Conservation (phyloP, 2,888 invertebrate species). For the Synanthedon andrenaeformis region DNA sequence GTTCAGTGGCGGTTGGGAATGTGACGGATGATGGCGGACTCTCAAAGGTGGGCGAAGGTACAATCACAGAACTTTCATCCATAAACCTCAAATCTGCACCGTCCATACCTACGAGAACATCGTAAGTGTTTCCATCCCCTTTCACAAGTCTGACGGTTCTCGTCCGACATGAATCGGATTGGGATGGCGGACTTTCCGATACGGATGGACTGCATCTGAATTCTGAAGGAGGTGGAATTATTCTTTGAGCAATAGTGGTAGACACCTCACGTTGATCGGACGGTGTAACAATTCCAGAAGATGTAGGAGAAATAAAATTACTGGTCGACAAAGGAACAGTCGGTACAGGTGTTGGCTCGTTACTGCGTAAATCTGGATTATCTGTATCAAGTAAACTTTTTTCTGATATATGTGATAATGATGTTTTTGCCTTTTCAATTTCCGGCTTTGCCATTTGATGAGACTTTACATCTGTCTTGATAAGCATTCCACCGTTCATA, state of each 20-base stretch:
- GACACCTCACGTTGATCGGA: slow-evolving; percentile 55
- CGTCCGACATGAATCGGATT: slow-evolving; percentile 65
- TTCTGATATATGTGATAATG: slow-evolving; percentile 74
- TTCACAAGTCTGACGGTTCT: slow-evolving; percentile 68
- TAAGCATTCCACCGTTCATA: slow-evolving; percentile 66
- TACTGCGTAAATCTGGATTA: slow-evolving; percentile 52
- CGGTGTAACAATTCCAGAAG: slow-evolving; percentile 54
- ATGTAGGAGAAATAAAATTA: slow-evolving; percentile 47
- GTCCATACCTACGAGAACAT: slow-evolving; percentile 82
- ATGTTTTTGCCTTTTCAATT: slow-evolving; percentile 45
- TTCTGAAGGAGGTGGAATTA: slow-evolving; percentile 80
- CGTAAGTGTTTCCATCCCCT: slow-evolving; percentile 75
- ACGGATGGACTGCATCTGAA: slow-evolving; percentile 77
- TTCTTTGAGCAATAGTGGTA: slow-evolving; percentile 73
- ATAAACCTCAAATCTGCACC: slow-evolving; percentile 89
- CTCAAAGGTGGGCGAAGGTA: slow-evolving; percentile 83
- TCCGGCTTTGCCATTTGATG: slow-evolving; percentile 44
- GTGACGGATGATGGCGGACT: slow-evolving; percentile 79
- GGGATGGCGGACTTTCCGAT: slow-evolving; percentile 74
- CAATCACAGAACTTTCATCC: slow-evolving; percentile 90
- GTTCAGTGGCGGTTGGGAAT: slow-evolving; percentile 71
- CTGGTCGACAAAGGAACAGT: slow-evolving; percentile 38
- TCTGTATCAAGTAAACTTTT: slow-evolving; percentile 74
- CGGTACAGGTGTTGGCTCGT: slow-evolving; percentile 34
- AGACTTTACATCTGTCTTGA: slow-evolving; percentile 49